These are phyloP conservation scores for Nebria ingens DNA, from an alignment of 1,140 invertebrate genomes.

Conservation along the genomic window DNA sequence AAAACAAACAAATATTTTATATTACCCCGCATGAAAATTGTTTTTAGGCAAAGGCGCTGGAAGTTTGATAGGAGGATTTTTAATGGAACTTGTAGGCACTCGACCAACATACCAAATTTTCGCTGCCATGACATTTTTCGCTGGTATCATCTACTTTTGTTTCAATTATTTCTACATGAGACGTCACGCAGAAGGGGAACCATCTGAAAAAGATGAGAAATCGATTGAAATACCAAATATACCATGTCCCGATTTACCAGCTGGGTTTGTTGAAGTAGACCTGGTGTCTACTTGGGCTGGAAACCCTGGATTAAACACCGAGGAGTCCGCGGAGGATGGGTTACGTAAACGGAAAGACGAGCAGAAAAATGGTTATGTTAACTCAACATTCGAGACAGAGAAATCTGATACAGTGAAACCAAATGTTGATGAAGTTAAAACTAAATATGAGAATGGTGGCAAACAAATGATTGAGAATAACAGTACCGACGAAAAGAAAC, in stretches of 20 bases:
- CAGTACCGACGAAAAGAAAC: neutral
- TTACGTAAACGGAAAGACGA: neutral
- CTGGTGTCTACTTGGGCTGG: neutral
- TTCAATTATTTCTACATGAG: conserved; percentile 56
- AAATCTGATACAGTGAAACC: too few relatives aligned
- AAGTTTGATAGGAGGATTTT: conserved; percentile 63
- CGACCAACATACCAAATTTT: conserved; percentile 65
- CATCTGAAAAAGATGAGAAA: conserved; percentile 17
- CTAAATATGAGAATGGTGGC: neutral
- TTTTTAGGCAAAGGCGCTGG: conserved; percentile 64
- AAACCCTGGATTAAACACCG: neutral
- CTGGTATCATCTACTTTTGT: conserved; percentile 56
- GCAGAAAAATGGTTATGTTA: neutral
- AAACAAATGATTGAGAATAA: neutral
- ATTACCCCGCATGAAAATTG: too few relatives aligned
- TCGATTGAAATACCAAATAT: conserved; percentile 14
- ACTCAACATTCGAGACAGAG: neutral
- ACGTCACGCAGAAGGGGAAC: conserved; percentile 27
- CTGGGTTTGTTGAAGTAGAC: neutral
- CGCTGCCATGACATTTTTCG: conserved; percentile 46
- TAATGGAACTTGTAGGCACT: conserved; percentile 64
- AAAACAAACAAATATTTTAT: conserved; percentile 4
- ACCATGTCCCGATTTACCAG: neutral
- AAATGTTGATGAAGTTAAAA: too few relatives aligned
- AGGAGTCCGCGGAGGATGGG: neutral